phyloP scores from a whole-genome alignment of 2,888 invertebrate genomes.

The Sesia bembeciformis region DNA sequence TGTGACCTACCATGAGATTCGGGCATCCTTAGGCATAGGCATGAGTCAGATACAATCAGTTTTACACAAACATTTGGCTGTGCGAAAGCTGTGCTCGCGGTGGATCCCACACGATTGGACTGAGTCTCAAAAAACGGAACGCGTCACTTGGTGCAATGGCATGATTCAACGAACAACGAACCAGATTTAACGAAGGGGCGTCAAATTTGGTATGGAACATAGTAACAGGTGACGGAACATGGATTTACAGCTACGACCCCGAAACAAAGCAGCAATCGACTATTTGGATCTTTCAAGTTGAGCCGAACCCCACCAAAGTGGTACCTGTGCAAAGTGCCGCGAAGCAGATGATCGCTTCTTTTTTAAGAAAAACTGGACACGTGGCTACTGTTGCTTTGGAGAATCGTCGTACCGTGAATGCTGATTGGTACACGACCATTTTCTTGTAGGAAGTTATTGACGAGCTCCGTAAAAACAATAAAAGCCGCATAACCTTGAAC shows the following conservation, averaged over 20 bases:
- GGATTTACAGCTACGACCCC: too few relatives aligned
- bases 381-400: background rate
- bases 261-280: too few relatives aligned
- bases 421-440: slow-evolving; percentile 4
- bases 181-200: too few relatives aligned
- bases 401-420: slow-evolving; percentile 1
- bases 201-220: background rate
- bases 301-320: background rate
- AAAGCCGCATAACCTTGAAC: too few relatives aligned
- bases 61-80: background rate
- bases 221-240: too few relatives aligned
- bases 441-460: slow-evolving; percentile 2
- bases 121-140: too few relatives aligned
- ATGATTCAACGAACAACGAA: too few relatives aligned
- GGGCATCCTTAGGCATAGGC: background rate
- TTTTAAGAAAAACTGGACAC: background rate
- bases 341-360: background rate
- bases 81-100: too few relatives aligned
- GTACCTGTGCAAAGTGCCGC: background rate
- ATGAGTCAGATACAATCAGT: background rate
- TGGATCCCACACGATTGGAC: too few relatives aligned
- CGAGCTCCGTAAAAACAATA: too few relatives aligned
- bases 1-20: background rate
- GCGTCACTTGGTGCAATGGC: too few relatives aligned
- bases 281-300: background rate